Base-by-base conservation (phyloP, 1,140 invertebrate genomes). In the Drosophila pachea region DNA sequence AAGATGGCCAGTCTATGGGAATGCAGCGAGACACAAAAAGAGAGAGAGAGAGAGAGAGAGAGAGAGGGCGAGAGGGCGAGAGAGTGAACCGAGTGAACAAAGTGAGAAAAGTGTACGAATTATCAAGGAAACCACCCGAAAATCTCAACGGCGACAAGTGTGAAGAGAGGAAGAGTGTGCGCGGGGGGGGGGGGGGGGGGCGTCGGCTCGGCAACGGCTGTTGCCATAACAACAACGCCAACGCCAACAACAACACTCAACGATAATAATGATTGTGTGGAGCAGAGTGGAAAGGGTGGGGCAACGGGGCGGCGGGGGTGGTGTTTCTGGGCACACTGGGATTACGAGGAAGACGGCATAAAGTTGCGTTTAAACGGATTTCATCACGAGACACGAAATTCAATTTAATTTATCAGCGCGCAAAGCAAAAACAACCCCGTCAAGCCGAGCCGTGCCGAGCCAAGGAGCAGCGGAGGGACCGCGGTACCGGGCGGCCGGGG, bases 361-460 rank as follows among this genome's bases (percentile, higher is more conserved):
- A 78, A 76, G 70, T 74, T 86, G 77, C 62, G 64, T 86, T 84
- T 81, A 86, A 84, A 84, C 81, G 76, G 81, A 84, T 86, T 84
- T 84, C 76, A 71, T 76, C 73, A 72, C 76, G 43, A 35, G 54
- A 71, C 72, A 64, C 45, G 32, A 62, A 76, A 77, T 86, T 86
- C 81, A 86, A 84, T 84, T 84, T 74, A 86, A 84, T 84, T 84
- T 79, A 86, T 71, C 70, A 78, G 53, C 22, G 53, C 22, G 22
- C 22, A 70, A 43, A 48, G 7, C 40, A 36, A 38, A 63, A 73
- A 38, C 45, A 73, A 82, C 78, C 49, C 35, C 22, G 22, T 22
- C 22, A 22, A 22, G 22, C 11, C 38, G 14, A 38, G 11, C 12
- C 22, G 3, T 2, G 22, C 11, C 38, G 14, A 38, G 11, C 12